Evolutionary conservation across 1,140 invertebrate genomes (phyloP).

Genomic region (Drosophila watanabei): DNA sequence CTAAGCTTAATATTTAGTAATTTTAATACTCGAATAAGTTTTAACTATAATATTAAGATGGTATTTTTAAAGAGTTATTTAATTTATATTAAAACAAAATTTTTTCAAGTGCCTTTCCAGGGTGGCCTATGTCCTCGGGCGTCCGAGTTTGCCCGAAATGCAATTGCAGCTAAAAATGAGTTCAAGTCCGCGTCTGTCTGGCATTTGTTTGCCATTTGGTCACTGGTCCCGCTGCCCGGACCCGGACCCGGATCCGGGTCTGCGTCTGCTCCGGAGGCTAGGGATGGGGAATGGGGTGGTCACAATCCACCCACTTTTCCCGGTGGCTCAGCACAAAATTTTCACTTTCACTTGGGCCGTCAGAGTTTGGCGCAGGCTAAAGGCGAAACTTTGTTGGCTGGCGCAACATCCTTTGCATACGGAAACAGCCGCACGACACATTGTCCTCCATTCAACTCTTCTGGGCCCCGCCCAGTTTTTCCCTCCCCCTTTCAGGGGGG

Average conservation of each 20-base stretch:
- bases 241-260: background rate
- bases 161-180: constrained; percentile 58
- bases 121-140: constrained; percentile 24
- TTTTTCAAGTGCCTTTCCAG: constrained; percentile 12
- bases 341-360: constrained; percentile 82
- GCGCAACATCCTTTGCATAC: constrained; percentile 84
- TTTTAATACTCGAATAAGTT: no score
- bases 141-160: constrained; percentile 22
- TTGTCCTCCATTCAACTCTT: constrained; percentile 84
- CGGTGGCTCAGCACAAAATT: constrained; percentile 56
- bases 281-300: background rate
- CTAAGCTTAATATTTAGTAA: no score
- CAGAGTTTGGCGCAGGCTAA: constrained; percentile 69
- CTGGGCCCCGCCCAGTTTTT: constrained; percentile 34
- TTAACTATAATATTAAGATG: no score
- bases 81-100: background rate
- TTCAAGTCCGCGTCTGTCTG: constrained; percentile 70
- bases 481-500: background rate
- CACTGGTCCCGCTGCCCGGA: constrained; percentile 34
- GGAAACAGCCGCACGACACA: constrained; percentile 79
- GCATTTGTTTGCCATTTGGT: constrained; percentile 72
- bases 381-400: constrained; percentile 80
- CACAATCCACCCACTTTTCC: constrained; percentile 30
- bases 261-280: background rate
- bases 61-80: no score